phyloP scores from a whole-genome alignment of 2,113 vertebrate species.

The Chiloscyllium plagiosum region DNA sequence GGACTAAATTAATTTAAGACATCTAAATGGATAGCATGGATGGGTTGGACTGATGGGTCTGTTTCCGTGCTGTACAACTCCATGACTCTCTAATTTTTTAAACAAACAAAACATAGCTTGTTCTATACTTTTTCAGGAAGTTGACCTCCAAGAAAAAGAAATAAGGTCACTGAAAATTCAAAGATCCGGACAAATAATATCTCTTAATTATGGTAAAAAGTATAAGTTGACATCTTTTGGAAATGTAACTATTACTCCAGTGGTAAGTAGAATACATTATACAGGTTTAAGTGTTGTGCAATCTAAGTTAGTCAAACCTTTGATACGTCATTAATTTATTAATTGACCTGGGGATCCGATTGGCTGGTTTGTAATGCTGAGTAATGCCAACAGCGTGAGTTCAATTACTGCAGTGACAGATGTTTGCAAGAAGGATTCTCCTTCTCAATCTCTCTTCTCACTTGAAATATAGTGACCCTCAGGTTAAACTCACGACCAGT shows the following conservation, averaged over 20 bases:
- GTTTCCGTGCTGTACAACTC: too few species aligned
- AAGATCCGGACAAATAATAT: conserved; percentile 20
- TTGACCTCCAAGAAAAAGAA: conserved; percentile 18
- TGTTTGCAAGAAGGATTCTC: too few species aligned
- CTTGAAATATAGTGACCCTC: too few species aligned
- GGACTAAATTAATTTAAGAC: too few species aligned
- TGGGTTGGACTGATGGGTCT: too few species aligned
- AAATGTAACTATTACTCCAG: conserved; percentile 22
- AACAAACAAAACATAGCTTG: not conserved
- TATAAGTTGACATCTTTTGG: conserved; percentile 27
- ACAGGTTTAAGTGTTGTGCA: not conserved
- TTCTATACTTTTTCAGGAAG: conserved; percentile 20
- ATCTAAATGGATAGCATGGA: too few species aligned
- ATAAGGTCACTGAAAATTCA: conserved; percentile 31
- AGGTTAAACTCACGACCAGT: too few species aligned
- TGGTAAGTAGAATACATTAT: not conserved
- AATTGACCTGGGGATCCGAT: too few species aligned
- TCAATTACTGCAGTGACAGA: too few species aligned
- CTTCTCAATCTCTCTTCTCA: too few species aligned
- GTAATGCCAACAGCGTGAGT: too few species aligned
- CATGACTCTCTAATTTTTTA: not conserved
- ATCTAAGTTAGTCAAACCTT: not conserved
- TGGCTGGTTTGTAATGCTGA: too few species aligned
- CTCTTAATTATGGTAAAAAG: conserved; percentile 21
- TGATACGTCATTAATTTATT: not conserved